Base-by-base conservation (phyloP, 92 coral and sea anemone genomes). In the Pocillopora meandrina region DNA sequence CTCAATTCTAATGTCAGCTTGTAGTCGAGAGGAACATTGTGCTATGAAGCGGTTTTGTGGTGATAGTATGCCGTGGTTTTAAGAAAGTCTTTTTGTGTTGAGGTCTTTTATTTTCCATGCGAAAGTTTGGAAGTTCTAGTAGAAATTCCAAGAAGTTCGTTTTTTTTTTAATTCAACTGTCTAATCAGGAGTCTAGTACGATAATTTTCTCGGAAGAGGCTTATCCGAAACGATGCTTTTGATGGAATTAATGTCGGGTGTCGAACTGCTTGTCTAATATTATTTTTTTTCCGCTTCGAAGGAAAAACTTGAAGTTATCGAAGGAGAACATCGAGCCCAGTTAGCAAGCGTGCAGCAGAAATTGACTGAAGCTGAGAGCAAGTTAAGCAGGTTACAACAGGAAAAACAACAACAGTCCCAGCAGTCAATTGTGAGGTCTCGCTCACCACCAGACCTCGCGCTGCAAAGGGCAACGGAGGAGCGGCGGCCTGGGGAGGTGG, bases 401-500 rank as follows among this genome's bases (percentile, higher is more conserved):
- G 92, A 92, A 42, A 85, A 77, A 64, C 70, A 86, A 23, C 86
- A 78, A 21, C 88, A 87, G 15, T 76, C 82, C 21, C 89, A 84
- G 77, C 85, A 87, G 86, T 77, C 84, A 31, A 73, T 34, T 20
- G 80, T 80, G 75, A 85, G 88, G 65, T 47, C 90, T 3, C 81
- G 74, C 87, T 91, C 93, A 34, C 86, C 90, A 57, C 92, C 89
- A 35, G 85, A 82, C 79, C 88, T 90, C 84, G 63, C 85, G 76
- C 87, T 82, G 21, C 82, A 64, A 56, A 88, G 82, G 57, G 70
- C 90, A 65, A 77, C 89, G n/a, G 99, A 96, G 82, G 99, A 96
- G 79, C 88, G 99, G 77, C 90, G 95, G 61, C 94, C 98, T 65
- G 99, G 98, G 55, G 99, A 96, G 99, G 99, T 96, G 75, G 56